These are phyloP conservation scores for Caenorhabditis sinica DNA, from an alignment of 2,888 invertebrate species.

Conservation along the genomic window DNA sequence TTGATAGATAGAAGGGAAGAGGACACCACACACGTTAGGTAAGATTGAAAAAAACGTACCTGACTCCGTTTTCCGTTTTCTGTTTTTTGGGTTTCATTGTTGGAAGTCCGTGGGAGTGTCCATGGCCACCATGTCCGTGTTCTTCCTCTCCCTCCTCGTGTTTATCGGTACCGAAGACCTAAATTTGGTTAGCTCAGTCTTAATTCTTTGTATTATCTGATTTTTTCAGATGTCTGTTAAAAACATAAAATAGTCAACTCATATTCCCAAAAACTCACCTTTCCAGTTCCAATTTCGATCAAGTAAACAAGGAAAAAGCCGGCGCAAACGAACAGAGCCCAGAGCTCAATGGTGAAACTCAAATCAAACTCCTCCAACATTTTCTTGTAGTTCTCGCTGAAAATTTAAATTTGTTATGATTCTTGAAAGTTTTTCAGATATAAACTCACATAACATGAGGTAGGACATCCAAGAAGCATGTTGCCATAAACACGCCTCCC, in stretches of 20 bases:
- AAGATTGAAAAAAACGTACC: conserved; percentile 6
- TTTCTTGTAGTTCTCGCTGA: conserved; percentile 74
- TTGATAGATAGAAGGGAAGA: conserved; percentile 13
- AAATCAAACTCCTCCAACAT: conserved; percentile 58
- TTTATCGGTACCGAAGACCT: conserved; percentile 74
- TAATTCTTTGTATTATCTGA: too few relatives aligned
- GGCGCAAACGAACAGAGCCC: conserved; percentile 79
- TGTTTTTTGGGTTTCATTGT: not conserved
- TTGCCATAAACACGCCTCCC: conserved; percentile 83
- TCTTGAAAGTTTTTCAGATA: not conserved
- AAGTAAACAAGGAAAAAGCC: conserved; percentile 83
- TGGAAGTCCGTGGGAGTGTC: conserved; percentile 51
- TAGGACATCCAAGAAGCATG: conserved; percentile 82
- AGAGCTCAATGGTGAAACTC: conserved; percentile 75
- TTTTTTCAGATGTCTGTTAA: too few relatives aligned
- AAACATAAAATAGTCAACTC: too few relatives aligned
- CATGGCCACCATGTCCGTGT: conserved; percentile 40
- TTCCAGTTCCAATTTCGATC: conserved; percentile 79
- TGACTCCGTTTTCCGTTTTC: conserved; percentile 52
- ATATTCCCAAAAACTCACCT: conserved; percentile 34
- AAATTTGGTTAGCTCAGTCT: too few relatives aligned
- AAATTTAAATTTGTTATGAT: conserved; percentile 51
- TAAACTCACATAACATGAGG: conserved; percentile 79
- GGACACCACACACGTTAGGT: not conserved
- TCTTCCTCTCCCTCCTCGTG: not conserved